Conservation (phyloP, 1,140 invertebrate species). For the Anoplophora glabripennis region DNA sequence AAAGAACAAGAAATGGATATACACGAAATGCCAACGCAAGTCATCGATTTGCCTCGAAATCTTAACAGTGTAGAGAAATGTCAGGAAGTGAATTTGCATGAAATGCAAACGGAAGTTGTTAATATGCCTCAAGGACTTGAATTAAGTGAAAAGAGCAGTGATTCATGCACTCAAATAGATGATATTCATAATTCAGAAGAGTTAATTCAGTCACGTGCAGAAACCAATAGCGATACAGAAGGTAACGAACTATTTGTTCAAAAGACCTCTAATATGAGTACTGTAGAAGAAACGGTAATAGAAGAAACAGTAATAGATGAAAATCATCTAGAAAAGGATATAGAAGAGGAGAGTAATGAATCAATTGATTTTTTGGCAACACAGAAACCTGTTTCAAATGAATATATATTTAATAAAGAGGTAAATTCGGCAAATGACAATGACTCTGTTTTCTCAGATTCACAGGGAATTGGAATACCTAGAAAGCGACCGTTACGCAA, state of each 20-base stretch:
- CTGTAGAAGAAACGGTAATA: not conserved
- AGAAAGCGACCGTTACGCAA: not conserved
- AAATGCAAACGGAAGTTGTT: not conserved
- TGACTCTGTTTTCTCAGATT: not conserved
- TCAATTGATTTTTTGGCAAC: slow-evolving; percentile 28
- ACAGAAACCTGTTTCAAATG: slow-evolving; percentile 5
- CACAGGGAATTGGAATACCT: not conserved
- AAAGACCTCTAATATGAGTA: not conserved
- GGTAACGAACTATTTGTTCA: not conserved
- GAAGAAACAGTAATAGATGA: slow-evolving; percentile 11
- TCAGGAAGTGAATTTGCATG: not conserved
- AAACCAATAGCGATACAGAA: not conserved
- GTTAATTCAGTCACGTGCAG: no score
- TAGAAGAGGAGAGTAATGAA: slow-evolving; percentile 23
- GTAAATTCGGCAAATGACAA: not conserved
- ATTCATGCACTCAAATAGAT: not conserved
- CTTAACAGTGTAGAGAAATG: not conserved
- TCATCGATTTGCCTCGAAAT: not conserved
- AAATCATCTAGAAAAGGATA: not conserved
- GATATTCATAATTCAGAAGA: not conserved
- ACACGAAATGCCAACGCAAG: slow-evolving; percentile 13
- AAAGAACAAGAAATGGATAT: not conserved
- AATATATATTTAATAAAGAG: not conserved
- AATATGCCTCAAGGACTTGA: slow-evolving; percentile 5
- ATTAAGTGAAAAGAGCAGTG: slow-evolving; percentile 7